phyloP scores from a whole-genome alignment of 2,888 invertebrate genomes.

The Parnassius glacialis region DNA sequence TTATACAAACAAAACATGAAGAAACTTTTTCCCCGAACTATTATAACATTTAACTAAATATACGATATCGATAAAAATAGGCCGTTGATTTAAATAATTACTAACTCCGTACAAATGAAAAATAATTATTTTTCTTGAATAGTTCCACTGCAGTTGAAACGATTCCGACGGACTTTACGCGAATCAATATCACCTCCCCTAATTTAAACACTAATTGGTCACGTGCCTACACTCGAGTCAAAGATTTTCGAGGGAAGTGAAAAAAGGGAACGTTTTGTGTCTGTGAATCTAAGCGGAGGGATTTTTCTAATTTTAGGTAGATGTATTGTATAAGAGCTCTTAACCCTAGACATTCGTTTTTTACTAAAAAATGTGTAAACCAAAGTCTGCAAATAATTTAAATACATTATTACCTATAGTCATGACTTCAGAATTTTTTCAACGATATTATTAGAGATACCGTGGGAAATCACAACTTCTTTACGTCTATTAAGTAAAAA shows the following conservation, averaged over 20 bases:
- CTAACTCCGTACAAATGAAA: constrained; percentile 4
- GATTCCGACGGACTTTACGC: constrained; percentile 22
- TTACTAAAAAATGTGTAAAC: neutral
- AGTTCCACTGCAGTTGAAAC: constrained; percentile 22
- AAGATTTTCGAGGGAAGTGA: constrained; percentile 21
- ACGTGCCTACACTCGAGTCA: constrained; percentile 24
- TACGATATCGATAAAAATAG: too few relatives aligned
- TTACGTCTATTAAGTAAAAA: too few relatives aligned
- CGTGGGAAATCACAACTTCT: too few relatives aligned
- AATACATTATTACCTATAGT: too few relatives aligned
- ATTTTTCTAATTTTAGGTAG: constrained; percentile 5
- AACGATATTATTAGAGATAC: too few relatives aligned
- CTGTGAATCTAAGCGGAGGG: constrained; percentile 2
- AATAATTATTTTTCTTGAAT: neutral
- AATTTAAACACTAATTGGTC: constrained; percentile 28
- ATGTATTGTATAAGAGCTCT: constrained; percentile 5
- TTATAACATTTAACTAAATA: too few relatives aligned
- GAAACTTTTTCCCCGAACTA: too few relatives aligned
- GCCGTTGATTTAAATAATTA: neutral
- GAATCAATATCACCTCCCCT: constrained; percentile 27
- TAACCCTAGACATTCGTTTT: neutral
- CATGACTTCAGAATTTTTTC: too few relatives aligned
- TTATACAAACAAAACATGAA: too few relatives aligned
- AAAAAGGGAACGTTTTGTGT: constrained; percentile 10
- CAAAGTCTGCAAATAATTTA: too few relatives aligned